Percentiles rank a stretch among this genome's conserved stretches.
phyloP scores from a whole-genome alignment of 1,140 invertebrate species.

The Aphidius ervi region DNA sequence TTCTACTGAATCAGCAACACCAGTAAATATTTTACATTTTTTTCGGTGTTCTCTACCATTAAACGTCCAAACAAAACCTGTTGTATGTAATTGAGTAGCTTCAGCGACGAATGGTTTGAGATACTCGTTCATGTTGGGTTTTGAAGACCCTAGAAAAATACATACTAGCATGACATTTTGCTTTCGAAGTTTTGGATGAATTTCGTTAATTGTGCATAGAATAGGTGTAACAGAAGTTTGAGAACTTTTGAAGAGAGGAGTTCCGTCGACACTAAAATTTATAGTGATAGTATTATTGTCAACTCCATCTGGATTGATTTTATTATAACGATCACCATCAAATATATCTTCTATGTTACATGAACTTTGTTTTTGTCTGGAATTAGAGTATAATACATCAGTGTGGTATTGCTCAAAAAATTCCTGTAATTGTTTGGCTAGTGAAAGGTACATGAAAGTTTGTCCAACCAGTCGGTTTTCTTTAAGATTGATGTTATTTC shows the following conservation, averaged over 20 bases:
- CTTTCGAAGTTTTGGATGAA: conserved; percentile 12
- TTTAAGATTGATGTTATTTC: not conserved
- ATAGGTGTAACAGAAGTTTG: conserved; percentile 22
- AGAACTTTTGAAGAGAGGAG: conserved; percentile 18
- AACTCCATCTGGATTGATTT: not conserved
- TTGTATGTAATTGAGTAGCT: conserved; percentile 1
- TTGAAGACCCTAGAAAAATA: conserved; percentile 6
- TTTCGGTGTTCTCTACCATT: not conserved
- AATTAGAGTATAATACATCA: conserved; percentile 1
- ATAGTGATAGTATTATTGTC: not conserved
- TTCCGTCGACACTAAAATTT: conserved; percentile 21
- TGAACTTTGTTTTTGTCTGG: conserved; percentile 3
- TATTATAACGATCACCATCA: conserved; percentile 18
- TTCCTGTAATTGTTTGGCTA: conserved; percentile 13
- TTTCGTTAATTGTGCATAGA: conserved; percentile 22
- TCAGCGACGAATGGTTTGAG: conserved; percentile 17
- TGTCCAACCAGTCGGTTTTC: not conserved
- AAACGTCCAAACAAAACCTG: conserved; percentile 6
- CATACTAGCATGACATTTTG: conserved; percentile 8
- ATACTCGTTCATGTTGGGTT: conserved; percentile 15
- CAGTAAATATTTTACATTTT: conserved; percentile 8
- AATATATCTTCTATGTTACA: conserved; percentile 12
- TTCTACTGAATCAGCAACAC: conserved; percentile 16
- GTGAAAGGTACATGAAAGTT: conserved; percentile 12
- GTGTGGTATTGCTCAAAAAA: conserved; percentile 6